Evolutionary conservation across 1,140 invertebrate species (phyloP).

Genomic region (Phthorimaea operculella): DNA sequence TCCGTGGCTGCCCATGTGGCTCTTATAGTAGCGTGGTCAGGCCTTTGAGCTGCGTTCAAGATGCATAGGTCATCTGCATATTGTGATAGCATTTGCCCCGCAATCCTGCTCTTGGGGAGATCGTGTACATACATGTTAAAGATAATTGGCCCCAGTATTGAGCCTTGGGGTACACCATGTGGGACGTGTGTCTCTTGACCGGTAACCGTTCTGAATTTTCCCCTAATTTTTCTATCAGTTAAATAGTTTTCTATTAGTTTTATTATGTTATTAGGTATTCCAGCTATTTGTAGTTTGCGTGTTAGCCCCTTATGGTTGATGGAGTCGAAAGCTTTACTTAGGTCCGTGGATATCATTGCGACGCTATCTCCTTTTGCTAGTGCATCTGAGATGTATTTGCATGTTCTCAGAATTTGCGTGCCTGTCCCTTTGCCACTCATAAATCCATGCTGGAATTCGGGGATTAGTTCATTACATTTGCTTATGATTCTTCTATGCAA

Average conservation of each 20-base stretch:
- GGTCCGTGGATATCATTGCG: constrained; percentile 8
- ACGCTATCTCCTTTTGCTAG: constrained; percentile 8
- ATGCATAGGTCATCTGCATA: constrained; percentile 10
- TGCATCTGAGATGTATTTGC: constrained; percentile 8
- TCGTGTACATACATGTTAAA: too few species aligned
- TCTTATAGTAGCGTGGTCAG: background rate
- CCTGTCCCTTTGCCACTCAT: constrained; percentile 5
- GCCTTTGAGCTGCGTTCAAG: constrained; percentile 3
- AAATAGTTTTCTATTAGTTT: constrained; percentile 9
- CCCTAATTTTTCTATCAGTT: constrained; percentile 2
- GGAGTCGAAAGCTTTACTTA: constrained; percentile 11
- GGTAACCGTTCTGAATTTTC: constrained; percentile 7
- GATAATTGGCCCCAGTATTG: constrained; percentile 9
- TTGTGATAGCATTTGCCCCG: constrained; percentile 7
- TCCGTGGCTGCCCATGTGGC: constrained; percentile 6
- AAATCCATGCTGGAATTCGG: constrained; percentile 9
- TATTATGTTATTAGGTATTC: constrained; percentile 7
- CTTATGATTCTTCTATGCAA: background rate
- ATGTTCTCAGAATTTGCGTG: constrained; percentile 6
- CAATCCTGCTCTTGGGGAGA: background rate
- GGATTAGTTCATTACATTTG: background rate
- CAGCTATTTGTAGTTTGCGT: constrained; percentile 1
- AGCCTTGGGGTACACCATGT: constrained; percentile 10
- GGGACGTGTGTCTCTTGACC: constrained; percentile 6
- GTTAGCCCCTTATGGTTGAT: constrained; percentile 9